These are phyloP conservation scores for Festucalex cinctus DNA, from an alignment of 2,113 vertebrate genomes.

Conservation along the genomic window DNA sequence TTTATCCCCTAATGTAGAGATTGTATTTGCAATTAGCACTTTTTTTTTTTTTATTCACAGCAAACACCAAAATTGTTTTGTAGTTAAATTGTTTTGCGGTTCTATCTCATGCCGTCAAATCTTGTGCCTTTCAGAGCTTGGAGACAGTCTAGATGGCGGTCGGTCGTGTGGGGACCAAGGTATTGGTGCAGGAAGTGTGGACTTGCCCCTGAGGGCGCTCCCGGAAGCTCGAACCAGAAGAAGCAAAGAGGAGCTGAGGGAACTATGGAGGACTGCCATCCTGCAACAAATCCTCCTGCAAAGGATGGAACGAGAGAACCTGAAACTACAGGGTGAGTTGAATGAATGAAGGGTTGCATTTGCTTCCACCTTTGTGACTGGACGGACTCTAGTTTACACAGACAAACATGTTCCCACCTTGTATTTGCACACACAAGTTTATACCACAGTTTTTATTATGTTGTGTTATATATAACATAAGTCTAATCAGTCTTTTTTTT, in stretches of 20 bases:
- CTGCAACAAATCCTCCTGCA: conserved; percentile 94
- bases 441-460: neutral
- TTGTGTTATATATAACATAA: neutral
- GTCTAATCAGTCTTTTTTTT: conserved; percentile 6
- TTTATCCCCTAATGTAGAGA: no score
- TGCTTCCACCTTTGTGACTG: neutral
- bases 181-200: conserved; percentile 68
- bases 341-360: neutral
- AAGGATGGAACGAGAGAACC: conserved; percentile 96
- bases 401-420: neutral
- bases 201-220: conserved; percentile 72
- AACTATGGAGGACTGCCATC: conserved; percentile 94
- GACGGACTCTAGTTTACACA: neutral
- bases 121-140: conserved; percentile 73
- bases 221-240: conserved; percentile 78
- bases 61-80: neutral
- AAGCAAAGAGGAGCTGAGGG: conserved; percentile 80
- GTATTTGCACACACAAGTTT: neutral
- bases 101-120: neutral
- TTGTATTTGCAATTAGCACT: neutral
- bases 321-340: conserved; percentile 87
- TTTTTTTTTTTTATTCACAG: neutral
- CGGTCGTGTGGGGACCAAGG: conserved; percentile 48
- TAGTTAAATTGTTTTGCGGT: neutral
- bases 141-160: conserved; percentile 77